phyloP scores from a whole-genome alignment of 2,888 invertebrate species.

The Sinodicranocentrus sp. region DNA sequence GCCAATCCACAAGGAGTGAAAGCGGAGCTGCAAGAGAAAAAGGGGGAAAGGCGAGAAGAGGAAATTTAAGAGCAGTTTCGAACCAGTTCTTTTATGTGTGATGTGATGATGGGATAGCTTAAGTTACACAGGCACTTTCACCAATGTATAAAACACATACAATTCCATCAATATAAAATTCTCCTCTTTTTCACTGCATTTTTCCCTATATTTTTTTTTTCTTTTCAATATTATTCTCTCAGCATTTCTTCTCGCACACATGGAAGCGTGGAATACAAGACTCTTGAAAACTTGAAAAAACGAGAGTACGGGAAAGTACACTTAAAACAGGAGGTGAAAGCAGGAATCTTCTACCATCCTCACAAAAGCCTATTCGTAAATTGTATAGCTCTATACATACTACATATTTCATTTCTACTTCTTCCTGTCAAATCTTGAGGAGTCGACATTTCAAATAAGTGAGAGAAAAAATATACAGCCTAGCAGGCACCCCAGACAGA shows the following conservation, averaged over 20 bases:
- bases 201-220: background rate
- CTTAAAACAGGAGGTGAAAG: conserved; percentile 1
- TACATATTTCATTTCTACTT: conserved; percentile 21
- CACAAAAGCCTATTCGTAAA: background rate
- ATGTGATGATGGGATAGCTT: conserved; percentile 52
- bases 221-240: conserved; percentile 20
- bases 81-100: conserved; percentile 4
- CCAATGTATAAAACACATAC: background rate
- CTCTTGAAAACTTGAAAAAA: conserved; percentile 10
- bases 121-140: conserved; percentile 6
- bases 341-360: background rate
- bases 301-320: conserved; percentile 12
- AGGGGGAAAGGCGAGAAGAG: background rate
- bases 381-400: background rate
- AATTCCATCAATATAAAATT: background rate
- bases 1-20: conserved; percentile 34
- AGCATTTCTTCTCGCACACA: conserved; percentile 6
- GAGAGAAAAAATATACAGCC: conserved; percentile 29
- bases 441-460: conserved; percentile 54
- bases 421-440: conserved; percentile 61
- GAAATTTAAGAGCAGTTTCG: conserved; percentile 11
- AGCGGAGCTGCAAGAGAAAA: background rate
- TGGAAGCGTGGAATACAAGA: background rate
- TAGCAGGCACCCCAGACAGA: conserved; percentile 1
- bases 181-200: background rate